A percentile compares a stretch with the other conserved stretches of the same genome.
Conservation (phyloP, 2,113 vertebrate genomes). For the Otis tarda region DNA sequence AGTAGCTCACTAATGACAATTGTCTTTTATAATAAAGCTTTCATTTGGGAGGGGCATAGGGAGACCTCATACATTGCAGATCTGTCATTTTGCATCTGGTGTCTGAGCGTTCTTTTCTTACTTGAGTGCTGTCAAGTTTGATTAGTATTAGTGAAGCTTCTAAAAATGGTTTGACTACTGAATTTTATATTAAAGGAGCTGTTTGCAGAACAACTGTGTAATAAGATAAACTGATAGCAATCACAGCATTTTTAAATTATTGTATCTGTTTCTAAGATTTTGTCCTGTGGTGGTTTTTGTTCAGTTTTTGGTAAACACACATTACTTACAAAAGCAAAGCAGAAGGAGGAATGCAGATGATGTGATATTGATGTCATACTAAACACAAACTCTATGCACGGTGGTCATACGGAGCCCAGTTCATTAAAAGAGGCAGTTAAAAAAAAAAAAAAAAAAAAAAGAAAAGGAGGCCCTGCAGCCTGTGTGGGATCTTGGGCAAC, state of each 20-base stretch:
- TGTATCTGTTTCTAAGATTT: background rate
- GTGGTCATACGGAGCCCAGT: background rate
- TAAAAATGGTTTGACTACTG: background rate
- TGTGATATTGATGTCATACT: background rate
- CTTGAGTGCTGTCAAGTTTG: background rate
- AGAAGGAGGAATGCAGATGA: background rate
- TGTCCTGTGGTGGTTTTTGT: background rate
- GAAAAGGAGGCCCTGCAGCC: too few species aligned
- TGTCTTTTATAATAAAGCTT: background rate
- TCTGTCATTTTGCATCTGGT: background rate
- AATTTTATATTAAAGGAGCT: background rate
- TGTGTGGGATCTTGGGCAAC: background rate
- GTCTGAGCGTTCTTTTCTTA: background rate
- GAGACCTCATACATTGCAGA: background rate
- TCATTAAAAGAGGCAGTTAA: background rate
- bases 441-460: background rate
- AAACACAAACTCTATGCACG: background rate
- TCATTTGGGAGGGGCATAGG: background rate
- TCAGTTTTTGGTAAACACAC: background rate
- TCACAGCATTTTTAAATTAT: background rate
- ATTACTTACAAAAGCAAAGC: background rate
- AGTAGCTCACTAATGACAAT: background rate
- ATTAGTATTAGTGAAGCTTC: background rate
- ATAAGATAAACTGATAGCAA: background rate
- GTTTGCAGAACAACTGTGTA: background rate